These are phyloP conservation scores for Pangasius djambal DNA, from an alignment of 2,797 vertebrate genomes.

Conservation along the genomic window DNA sequence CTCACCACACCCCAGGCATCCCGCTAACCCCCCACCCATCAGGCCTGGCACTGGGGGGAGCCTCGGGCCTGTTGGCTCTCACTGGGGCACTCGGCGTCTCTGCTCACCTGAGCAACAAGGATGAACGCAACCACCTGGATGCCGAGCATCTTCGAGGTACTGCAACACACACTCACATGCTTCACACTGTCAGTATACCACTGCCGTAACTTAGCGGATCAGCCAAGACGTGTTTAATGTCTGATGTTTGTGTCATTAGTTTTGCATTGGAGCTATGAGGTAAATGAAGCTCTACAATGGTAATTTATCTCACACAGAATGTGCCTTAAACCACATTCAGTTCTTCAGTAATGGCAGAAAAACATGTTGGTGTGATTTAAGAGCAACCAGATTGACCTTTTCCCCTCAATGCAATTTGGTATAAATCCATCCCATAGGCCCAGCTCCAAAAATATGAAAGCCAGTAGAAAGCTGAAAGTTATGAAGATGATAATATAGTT, in stretches of 20 bases:
- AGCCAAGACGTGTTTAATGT: background rate
- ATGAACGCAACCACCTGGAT: slow-evolving; percentile 81
- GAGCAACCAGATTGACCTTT: background rate
- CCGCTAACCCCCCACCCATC: slow-evolving; percentile 85
- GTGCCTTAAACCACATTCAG: background rate
- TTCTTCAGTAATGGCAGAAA: background rate
- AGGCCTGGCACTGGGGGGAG: slow-evolving; percentile 74
- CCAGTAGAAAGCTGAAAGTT: background rate
- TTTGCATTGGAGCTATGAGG: background rate
- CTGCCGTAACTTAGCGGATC: background rate
- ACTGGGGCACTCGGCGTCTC: slow-evolving; percentile 81
- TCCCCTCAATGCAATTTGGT: background rate
- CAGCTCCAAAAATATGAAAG: background rate
- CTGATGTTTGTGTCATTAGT: background rate
- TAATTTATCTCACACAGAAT: background rate
- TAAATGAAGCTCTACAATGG: background rate
- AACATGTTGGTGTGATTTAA: background rate
- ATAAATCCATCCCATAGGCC: background rate
- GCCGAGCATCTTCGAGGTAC: slow-evolving; percentile 83
- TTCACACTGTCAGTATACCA: background rate
- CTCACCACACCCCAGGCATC: slow-evolving; percentile 85
- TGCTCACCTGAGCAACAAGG: slow-evolving; percentile 79
- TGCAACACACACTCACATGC: background rate
- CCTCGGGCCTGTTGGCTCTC: slow-evolving; percentile 83
- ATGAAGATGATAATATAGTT: background rate